Evolutionary conservation across 2,888 invertebrate genomes (phyloP).

Genomic region (Ptycholaimellus sp.): DNA sequence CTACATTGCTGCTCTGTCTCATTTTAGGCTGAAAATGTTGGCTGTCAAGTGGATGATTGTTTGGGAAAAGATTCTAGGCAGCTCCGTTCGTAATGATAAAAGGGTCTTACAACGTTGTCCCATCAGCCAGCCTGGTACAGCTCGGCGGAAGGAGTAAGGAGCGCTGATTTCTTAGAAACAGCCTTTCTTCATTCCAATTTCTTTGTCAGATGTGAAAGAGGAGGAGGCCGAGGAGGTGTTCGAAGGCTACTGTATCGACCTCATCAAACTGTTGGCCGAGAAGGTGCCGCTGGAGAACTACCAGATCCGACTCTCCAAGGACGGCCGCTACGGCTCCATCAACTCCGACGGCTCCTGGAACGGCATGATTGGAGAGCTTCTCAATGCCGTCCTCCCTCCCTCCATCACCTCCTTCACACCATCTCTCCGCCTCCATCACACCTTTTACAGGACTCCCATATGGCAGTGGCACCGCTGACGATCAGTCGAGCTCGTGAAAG

Average conservation of each 20-base stretch:
- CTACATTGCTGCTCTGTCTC: no score
- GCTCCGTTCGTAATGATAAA: no score
- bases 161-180: neutral
- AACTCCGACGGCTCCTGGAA: slow-evolving; percentile 31
- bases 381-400: slow-evolving; percentile 8
- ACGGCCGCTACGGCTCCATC: slow-evolving; percentile 46
- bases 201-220: neutral
- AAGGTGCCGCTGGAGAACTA: slow-evolving; percentile 31
- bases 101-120: no score
- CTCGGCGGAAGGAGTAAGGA: no score
- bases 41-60: no score
- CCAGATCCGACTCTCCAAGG: slow-evolving; percentile 47
- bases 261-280: neutral
- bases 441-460: slow-evolving; percentile 56
- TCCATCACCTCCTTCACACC: slow-evolving; percentile 2
- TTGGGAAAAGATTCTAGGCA: no score
- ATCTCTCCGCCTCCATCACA: neutral
- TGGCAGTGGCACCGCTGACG: slow-evolving; percentile 72
- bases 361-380: slow-evolving; percentile 33
- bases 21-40: no score
- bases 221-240: neutral
- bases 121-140: no score
- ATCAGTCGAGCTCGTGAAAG: slow-evolving; percentile 68
- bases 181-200: neutral
- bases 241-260: neutral